A percentile compares a stretch with the other conserved stretches of the same genome.
Conservation (phyloP, 1,140 invertebrate genomes). For the Macrostomum lignano region DNA sequence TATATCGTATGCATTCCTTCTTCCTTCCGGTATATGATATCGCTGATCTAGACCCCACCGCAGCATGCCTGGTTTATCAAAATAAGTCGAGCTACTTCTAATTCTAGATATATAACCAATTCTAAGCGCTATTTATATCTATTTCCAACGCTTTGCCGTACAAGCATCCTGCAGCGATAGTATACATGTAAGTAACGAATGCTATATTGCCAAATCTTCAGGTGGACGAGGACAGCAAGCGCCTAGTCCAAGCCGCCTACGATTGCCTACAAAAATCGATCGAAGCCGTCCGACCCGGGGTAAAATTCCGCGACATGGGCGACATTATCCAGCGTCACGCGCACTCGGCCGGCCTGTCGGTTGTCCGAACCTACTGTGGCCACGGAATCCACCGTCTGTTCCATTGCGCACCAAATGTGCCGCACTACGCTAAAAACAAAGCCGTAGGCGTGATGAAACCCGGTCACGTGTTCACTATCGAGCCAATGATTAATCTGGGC, state of each 20-base stretch:
- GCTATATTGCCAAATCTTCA: too few species aligned
- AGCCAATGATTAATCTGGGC: constrained; percentile 62
- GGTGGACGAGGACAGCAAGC: constrained; percentile 18
- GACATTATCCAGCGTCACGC: constrained; percentile 93
- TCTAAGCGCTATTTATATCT: too few species aligned
- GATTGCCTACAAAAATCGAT: constrained; percentile 68
- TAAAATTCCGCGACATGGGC: constrained; percentile 83
- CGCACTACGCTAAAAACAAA: constrained; percentile 97
- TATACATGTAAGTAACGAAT: too few species aligned
- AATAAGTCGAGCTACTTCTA: too few species aligned
- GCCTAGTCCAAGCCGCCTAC: constrained; percentile 48
- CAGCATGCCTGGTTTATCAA: too few species aligned
- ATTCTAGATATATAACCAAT: too few species aligned
- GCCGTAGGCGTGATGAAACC: constrained; percentile 89
- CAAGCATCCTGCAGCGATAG: too few species aligned
- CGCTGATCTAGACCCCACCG: too few species aligned
- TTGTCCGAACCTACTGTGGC: constrained; percentile 84
- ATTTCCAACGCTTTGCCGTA: too few species aligned
- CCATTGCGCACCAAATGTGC: constrained; percentile 85
- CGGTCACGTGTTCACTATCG: constrained; percentile 87
- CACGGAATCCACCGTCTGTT: constrained; percentile 91
- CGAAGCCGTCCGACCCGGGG: constrained; percentile 58
- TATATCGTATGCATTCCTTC: too few species aligned
- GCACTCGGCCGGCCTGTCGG: constrained; percentile 64
- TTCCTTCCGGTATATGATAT: too few species aligned